Evolutionary conservation across 1,140 invertebrate genomes (phyloP), one percentile per base, ranked within the genome.

Genomic region (Pinna nobilis): DNA sequence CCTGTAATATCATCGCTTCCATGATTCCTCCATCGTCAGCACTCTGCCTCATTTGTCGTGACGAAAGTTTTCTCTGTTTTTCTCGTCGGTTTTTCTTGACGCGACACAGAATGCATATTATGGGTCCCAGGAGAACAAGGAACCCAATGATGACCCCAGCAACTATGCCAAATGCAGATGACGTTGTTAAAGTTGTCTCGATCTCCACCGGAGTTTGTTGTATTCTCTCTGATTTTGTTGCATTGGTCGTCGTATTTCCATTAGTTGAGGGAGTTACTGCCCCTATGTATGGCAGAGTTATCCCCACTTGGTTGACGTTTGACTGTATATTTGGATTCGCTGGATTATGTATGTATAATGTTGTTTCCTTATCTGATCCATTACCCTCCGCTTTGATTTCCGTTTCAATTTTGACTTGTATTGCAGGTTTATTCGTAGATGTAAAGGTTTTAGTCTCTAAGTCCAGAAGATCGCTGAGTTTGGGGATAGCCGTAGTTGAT

Each of bases 21-120:
- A 81, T 79, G 39, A 81, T 35, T 61, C 32, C 20, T 60, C 49
- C 18, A 50, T 67, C 74, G 44, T 30, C 72, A 73, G 70, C 67
- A 20, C 30, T 75, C 47, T 28, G 73, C 53, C 25, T 59, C 59
- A 50, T 77, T 57, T 37, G 3, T 39, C n/a, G 50, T 20, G 63
- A 25, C 4, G 53, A n/a, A 23, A 63, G 11, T 57, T 55, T 71
- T 15, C 67, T 37, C 37, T 76, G 69, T 61, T 73, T 70, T 25
- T 83, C 75, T 33, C 72, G 59, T 4, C 57, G 53, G 25, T 77
- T 71, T 47, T 79, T 73, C 47, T 74, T 50, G 20, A 82, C 74
- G 53, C 80, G 78, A 61, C 78, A 83, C 49, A 84, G 33, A n/a
- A 87, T 63, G 39, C 87, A 88, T 4, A 84, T 13, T 6, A 82